phyloP scores from a whole-genome alignment of 2,888 invertebrate genomes.

The Ypsolopha sequella region DNA sequence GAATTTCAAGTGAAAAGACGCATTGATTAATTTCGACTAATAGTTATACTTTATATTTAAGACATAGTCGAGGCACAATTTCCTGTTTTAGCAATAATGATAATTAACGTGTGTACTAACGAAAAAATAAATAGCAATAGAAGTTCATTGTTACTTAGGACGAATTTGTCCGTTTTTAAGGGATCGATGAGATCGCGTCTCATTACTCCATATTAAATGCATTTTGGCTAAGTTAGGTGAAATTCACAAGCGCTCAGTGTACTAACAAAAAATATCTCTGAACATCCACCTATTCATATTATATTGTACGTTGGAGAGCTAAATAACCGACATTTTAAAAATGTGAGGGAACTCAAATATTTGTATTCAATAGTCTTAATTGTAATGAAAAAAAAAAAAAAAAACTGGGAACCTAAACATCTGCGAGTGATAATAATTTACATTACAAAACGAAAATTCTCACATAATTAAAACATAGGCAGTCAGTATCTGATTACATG shows the following conservation, averaged over 20 bases:
- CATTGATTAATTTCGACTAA: no score
- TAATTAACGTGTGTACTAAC: no score
- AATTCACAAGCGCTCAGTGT: slow-evolving; percentile 27
- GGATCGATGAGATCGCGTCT: no score
- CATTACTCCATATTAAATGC: no score
- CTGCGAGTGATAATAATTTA: slow-evolving; percentile 18
- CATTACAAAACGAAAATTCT: background rate
- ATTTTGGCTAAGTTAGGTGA: background rate
- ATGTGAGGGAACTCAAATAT: slow-evolving; percentile 7
- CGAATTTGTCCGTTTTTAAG: no score
- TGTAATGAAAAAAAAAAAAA: background rate
- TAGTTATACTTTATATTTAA: no score
- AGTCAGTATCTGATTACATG: background rate
- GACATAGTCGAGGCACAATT: no score
- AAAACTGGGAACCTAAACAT: slow-evolving; percentile 17
- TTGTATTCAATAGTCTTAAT: background rate
- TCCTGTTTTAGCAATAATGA: no score
- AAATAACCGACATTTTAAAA: slow-evolving; percentile 51
- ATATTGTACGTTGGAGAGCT: slow-evolving; percentile 55
- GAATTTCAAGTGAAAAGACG: no score
- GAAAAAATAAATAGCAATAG: background rate
- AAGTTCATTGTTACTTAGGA: no score
- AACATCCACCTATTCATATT: slow-evolving; percentile 64
- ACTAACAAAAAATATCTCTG: slow-evolving; percentile 56
- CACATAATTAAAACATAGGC: background rate